These are phyloP conservation scores for Pelecanus crispus DNA, from an alignment of 2,113 vertebrate genomes.

Conservation along the genomic window DNA sequence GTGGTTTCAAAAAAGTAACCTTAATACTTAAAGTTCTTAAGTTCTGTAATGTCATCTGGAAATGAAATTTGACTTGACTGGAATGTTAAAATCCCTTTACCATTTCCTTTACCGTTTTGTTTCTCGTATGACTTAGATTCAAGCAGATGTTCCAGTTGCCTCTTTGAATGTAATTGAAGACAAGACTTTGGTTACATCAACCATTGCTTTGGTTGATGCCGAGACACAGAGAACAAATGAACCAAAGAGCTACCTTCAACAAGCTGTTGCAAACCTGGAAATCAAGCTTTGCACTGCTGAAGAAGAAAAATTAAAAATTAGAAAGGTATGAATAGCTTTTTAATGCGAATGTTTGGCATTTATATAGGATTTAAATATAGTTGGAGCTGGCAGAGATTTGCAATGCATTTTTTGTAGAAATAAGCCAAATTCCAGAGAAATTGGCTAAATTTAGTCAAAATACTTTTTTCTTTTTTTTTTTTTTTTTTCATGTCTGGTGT, in stretches of 20 bases:
- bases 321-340: slow-evolving; percentile 64
- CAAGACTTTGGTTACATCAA: neutral
- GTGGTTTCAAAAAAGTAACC: neutral
- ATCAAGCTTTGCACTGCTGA: slow-evolving; percentile 68
- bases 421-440: neutral
- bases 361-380: neutral
- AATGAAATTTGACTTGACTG: neutral
- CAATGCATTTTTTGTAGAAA: neutral
- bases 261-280: slow-evolving; percentile 67
- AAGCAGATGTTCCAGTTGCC: slow-evolving; percentile 49
- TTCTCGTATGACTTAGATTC: slow-evolving; percentile 51
- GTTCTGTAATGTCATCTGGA: neutral
- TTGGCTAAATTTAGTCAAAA: neutral
- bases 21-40: neutral
- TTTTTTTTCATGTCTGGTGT: neutral
- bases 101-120: neutral
- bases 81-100: neutral
- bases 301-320: slow-evolving; percentile 74
- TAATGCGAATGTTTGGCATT: neutral
- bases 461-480: neutral
- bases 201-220: neutral
- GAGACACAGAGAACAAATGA: slow-evolving; percentile 6
- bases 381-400: neutral
- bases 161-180: slow-evolving; percentile 43
- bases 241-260: slow-evolving; percentile 49